phyloP scores from a whole-genome alignment of 2,888 invertebrate genomes.

The Trypoxylon attenuatum region DNA sequence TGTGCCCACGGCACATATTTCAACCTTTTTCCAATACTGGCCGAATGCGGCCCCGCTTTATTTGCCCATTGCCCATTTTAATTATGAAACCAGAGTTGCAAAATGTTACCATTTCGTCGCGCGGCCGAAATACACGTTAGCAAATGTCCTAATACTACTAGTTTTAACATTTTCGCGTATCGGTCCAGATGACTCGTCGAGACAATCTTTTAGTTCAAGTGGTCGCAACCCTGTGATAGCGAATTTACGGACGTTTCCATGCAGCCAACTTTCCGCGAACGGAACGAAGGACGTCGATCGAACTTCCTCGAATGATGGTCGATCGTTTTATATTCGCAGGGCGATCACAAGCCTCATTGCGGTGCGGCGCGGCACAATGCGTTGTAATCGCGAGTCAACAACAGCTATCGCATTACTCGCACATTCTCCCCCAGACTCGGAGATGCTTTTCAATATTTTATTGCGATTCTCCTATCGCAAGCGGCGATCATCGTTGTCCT shows the following conservation, averaged over 20 bases:
- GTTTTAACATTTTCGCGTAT: too few species aligned
- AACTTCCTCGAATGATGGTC: conserved; percentile 38
- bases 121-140: too few species aligned
- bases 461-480: conserved; percentile 13
- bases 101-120: neutral
- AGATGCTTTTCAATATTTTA: conserved; percentile 26
- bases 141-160: too few species aligned
- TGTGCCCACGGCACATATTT: conserved; percentile 29
- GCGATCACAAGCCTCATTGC: conserved; percentile 41
- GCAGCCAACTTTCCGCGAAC: conserved; percentile 26
- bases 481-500: neutral
- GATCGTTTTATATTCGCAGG: conserved; percentile 34
- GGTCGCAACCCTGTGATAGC: too few species aligned
- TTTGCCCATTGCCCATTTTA: neutral
- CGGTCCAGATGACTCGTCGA: too few species aligned
- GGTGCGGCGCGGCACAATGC: conserved; percentile 44
- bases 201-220: too few species aligned
- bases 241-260: too few species aligned
- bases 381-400: conserved; percentile 42
- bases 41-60: conserved; percentile 3
- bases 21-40: conserved; percentile 29
- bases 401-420: conserved; percentile 41
- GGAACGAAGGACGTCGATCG: conserved; percentile 29
- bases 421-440: conserved; percentile 10
- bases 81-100: neutral